Base-by-base conservation (phyloP, 2,888 invertebrate genomes). In the Diarsia dahlii region DNA sequence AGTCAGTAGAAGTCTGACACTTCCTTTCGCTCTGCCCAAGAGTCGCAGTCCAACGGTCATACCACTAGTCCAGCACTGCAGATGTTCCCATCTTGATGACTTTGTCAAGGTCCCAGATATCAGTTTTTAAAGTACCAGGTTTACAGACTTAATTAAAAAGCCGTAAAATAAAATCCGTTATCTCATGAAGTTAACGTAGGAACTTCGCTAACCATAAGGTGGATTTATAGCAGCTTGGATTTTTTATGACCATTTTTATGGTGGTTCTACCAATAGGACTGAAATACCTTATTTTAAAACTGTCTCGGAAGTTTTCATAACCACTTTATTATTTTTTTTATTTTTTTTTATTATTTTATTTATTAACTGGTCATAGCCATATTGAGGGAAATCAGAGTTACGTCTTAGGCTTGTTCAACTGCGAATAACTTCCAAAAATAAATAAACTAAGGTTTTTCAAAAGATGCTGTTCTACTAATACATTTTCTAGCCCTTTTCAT, bases 101-200 rank as follows among this genome's bases (percentile, higher is more conserved):
- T 56, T 56, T 58, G 58, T 28, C 0, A 34, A 65, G 12, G 2
- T 58, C 20, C 15, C 13, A 23, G 15, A 52, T 64, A 34, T 52
- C 10, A 46, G 10, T 64, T 73, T 52, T 52, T 52, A 6, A 65
- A 73, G 52, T 52, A n/a, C 45, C 23, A 6, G 8, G 45, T 23
- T 72, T 20, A 13, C 8, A 56, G 50, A 20, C 23, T 60, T 58
- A 34, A 52, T 80, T 54, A 65, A 54, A 78, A 77, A 34, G 15
- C 45, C 13, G 13, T 82, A 50, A 76, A 76, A 82, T 80, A 13
- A 82, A 70, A 82, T 70, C 60, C 45, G 45, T 56, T 80, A 76
- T 82, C 82, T 70, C 13, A 9, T 23, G n/a, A 81, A 81, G 60
- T 70, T 66, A 66, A 65, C 60, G 56, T 34, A 65, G 60, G 76